A percentile compares a stretch with the other conserved stretches of the same genome.
Conservation (phyloP, 2,113 vertebrate species). For the crab-eating macaque (Macaca fascicularis) region DNA sequence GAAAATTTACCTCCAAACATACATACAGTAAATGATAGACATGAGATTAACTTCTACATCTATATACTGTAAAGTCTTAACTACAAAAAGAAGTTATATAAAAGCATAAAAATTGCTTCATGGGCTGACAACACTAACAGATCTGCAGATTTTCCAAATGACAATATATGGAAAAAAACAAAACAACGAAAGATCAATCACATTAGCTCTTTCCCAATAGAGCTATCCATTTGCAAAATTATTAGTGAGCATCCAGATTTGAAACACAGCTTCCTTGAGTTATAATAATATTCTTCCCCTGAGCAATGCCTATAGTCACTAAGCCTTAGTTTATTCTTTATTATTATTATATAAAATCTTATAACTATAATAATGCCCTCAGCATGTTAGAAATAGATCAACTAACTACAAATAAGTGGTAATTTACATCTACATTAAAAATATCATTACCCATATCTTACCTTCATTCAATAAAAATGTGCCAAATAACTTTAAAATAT, state of each 20-base stretch:
- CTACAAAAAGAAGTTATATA: not conserved
- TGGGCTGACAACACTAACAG: not conserved
- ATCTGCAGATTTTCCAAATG: slow-evolving; percentile 8
- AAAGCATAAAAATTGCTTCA: not conserved
- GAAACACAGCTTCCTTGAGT: not conserved
- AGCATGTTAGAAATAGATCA: not conserved
- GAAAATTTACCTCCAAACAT: not conserved
- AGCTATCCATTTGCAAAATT: not conserved
- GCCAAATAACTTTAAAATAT: not conserved
- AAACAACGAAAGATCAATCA: not conserved
- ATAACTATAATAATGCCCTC: not conserved
- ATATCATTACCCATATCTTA: not conserved
- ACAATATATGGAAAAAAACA: not conserved
- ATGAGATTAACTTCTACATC: not conserved
- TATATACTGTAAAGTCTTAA: not conserved
- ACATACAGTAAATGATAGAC: not conserved
- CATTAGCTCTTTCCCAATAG: not conserved
- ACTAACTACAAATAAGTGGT: not conserved
- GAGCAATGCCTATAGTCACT: not conserved
- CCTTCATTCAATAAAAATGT: slow-evolving; percentile 10
- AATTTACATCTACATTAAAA: not conserved
- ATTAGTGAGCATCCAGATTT: not conserved
- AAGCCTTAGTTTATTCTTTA: not conserved
- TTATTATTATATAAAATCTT: not conserved
- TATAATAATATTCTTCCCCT: not conserved